Base-by-base conservation (phyloP, 1,140 invertebrate species). In the Ostrea denselamellosa region DNA sequence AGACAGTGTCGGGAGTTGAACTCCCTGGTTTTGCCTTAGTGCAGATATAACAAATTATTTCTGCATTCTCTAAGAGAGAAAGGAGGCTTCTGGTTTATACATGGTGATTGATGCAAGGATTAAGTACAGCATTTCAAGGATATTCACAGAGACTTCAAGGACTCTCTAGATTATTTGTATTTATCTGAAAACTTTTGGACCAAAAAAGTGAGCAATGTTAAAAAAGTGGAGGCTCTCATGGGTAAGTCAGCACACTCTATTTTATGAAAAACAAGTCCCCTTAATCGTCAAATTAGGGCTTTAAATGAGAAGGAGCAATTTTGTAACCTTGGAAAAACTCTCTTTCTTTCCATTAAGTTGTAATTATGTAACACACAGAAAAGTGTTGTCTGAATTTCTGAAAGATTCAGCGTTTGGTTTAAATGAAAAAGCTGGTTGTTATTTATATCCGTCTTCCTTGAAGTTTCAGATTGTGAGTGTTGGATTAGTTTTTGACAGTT, bases 41-140 rank as follows among this genome's bases (percentile, higher is more conserved):
- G 68, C 68, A 22, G 68, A 77, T 77, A 77, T 77, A 77, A 77
- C 68, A 28, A 77, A 77, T 77, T 77, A 77, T 77, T 77, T 9
- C 68, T 77, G 68, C 68, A 77, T 77, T 77, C 22, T 77, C 68
- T 25, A 5, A 9, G 28, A 34, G 25, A 77, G 68, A 77, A 77
- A 77, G 68, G 68, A 77, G 68, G 68, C 68, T 34, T 77, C 28
- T 77, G 68, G 68, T 34, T 12, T 25, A 77, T 25, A 77, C 68
- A 44, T 12, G 58, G 17, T 62, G n/a, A 19, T 28, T 77, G 68
- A 77, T 77, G 12, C 22, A 34, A 22, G 22, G 68, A 77, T 77
- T 77, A 77, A 77, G 68, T 77, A 25, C 25, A 28, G 12, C 9
- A 77, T 77, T 77, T 77, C 68, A 77, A 77, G 68, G 68, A 77